These are phyloP conservation scores for Tiliacea citrago DNA, from an alignment of 2,888 invertebrate species.

Conservation along the genomic window DNA sequence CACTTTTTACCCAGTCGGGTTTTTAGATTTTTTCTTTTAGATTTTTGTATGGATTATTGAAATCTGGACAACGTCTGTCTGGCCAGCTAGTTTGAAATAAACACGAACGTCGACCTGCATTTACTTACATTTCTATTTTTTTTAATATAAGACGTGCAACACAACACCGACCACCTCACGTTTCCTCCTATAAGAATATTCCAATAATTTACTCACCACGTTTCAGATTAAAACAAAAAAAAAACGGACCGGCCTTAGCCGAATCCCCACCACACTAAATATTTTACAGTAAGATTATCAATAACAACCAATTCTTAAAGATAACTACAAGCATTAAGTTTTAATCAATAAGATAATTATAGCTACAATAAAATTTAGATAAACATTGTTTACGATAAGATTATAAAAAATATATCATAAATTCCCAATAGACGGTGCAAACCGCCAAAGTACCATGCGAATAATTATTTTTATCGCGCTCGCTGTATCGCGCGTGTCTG, in stretches of 20 bases:
- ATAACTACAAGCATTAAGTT: slow-evolving; percentile 60
- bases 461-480: too few relatives aligned
- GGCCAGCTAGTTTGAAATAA: too few relatives aligned
- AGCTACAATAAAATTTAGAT: slow-evolving; percentile 37
- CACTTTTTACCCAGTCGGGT: too few relatives aligned
- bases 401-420: background rate
- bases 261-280: slow-evolving; percentile 78
- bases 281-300: slow-evolving; percentile 73
- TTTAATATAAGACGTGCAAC: background rate
- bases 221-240: slow-evolving; percentile 49
- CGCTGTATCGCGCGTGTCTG: too few relatives aligned
- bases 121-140: background rate
- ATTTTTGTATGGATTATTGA: too few relatives aligned
- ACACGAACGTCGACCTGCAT: background rate
- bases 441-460: too few relatives aligned
- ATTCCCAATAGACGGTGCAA: too few relatives aligned
- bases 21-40: too few relatives aligned
- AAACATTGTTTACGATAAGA: slow-evolving; percentile 16
- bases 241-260: slow-evolving; percentile 75
- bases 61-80: too few relatives aligned
- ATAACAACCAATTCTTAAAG: slow-evolving; percentile 71
- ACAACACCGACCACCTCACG: background rate
- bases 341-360: slow-evolving; percentile 56
- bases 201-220: slow-evolving; percentile 72
- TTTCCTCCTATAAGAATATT: background rate